These are phyloP conservation scores for Laticauda laticaudata DNA, from an alignment of 2,113 vertebrate genomes.

Conservation along the genomic window DNA sequence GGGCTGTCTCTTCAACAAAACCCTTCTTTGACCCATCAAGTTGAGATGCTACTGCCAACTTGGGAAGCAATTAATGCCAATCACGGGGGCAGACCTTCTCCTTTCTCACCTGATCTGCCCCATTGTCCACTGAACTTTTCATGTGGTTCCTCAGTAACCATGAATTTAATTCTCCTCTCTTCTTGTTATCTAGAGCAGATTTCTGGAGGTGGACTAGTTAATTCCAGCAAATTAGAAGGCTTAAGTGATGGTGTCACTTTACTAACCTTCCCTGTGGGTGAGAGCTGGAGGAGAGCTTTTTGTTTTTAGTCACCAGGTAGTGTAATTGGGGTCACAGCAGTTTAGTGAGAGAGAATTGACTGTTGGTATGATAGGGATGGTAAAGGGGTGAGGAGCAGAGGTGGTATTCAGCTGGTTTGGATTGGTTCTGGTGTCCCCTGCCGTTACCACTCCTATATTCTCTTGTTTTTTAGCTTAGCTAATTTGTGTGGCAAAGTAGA, in stretches of 20 bases:
- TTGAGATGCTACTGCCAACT: neutral
- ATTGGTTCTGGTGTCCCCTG: too few relatives aligned
- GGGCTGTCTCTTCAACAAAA: neutral
- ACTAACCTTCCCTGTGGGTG: neutral
- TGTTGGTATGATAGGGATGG: too few relatives aligned
- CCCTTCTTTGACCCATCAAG: neutral
- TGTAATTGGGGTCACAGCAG: neutral
- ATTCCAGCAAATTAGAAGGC: neutral
- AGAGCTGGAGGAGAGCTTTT: neutral
- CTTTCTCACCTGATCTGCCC: neutral
- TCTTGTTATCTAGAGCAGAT: neutral
- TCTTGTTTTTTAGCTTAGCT: too few relatives aligned
- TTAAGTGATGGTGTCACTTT: neutral
- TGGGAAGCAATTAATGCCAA: neutral
- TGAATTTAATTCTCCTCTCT: accelerated
- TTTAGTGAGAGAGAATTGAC: neutral
- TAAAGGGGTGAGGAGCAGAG: too few relatives aligned
- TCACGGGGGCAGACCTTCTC: neutral
- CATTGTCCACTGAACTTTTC: neutral
- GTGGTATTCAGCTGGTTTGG: too few relatives aligned
- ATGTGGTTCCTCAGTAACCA: neutral
- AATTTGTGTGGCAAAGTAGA: too few relatives aligned
- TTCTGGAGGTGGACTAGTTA: neutral
- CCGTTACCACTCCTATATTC: too few relatives aligned
- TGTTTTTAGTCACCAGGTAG: neutral